A percentile compares a stretch with the other conserved stretches of the same genome.
Evolutionary conservation across 1,140 invertebrate genomes (phyloP).

Genomic region (Gerris buenoi): DNA sequence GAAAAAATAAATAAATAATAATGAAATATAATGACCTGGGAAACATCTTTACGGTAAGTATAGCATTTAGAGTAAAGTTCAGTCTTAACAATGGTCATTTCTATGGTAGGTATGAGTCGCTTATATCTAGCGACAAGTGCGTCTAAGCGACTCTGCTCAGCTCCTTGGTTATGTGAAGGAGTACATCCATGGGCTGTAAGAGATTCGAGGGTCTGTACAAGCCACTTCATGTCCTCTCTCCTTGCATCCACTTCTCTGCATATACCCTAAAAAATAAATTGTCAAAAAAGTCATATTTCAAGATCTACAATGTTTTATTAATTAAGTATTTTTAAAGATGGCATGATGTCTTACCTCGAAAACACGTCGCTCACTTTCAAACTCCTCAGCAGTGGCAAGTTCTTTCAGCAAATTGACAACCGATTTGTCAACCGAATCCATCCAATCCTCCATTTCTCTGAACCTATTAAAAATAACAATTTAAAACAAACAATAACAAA

Average conservation of each 20-base stretch:
- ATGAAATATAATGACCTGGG: constrained; percentile 58
- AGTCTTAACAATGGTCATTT: constrained; percentile 80
- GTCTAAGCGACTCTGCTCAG: constrained; percentile 61
- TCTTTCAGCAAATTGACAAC: constrained; percentile 69
- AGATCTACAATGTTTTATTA: too few relatives aligned
- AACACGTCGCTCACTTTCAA: constrained; percentile 69
- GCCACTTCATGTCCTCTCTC: constrained; percentile 85
- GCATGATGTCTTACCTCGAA: constrained; percentile 65
- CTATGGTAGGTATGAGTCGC: constrained; percentile 77
- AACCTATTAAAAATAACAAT: constrained; percentile 37
- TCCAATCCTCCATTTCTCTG: constrained; percentile 72
- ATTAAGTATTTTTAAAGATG: too few relatives aligned
- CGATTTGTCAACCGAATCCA: constrained; percentile 70
- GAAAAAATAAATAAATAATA: constrained; percentile 16
- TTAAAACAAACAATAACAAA: too few relatives aligned
- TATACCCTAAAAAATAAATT: constrained; percentile 45
- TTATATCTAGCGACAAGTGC: constrained; percentile 66
- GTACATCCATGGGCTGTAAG: constrained; percentile 53
- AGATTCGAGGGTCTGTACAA: constrained; percentile 76
- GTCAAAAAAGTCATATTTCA: too few relatives aligned
- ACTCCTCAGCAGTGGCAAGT: constrained; percentile 69
- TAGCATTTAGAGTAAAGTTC: constrained; percentile 85
- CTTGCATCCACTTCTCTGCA: constrained; percentile 77
- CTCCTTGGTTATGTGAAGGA: constrained; percentile 55
- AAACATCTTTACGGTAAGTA: constrained; percentile 72